Evolutionary conservation across 2,888 invertebrate species (phyloP).

Genomic region (Conus canariensis): DNA sequence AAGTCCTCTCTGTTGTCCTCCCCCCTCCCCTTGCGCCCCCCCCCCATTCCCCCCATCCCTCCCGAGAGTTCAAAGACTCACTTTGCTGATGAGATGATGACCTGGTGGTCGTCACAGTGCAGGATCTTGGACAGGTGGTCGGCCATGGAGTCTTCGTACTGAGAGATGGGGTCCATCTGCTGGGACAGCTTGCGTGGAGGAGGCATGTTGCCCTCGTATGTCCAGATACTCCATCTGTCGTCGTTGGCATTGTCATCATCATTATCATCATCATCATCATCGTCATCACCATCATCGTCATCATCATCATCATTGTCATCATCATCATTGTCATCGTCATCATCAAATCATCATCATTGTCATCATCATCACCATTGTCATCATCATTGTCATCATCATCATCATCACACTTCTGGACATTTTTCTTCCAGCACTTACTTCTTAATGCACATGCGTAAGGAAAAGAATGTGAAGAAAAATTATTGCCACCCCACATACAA

Average conservation of each 20-base stretch:
- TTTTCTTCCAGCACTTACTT: too few relatives aligned
- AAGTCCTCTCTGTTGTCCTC: background rate
- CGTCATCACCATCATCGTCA: too few relatives aligned
- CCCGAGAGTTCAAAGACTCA: constrained; percentile 72
- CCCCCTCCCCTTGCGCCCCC: background rate
- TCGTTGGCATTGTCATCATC: too few relatives aligned
- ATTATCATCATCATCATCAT: too few relatives aligned
- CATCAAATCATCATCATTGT: too few relatives aligned
- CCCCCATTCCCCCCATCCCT: background rate
- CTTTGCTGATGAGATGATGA: constrained; percentile 87
- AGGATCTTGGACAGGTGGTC: constrained; percentile 91
- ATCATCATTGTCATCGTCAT: too few relatives aligned
- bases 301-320: too few relatives aligned
- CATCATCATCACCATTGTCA: too few relatives aligned
- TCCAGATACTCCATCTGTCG: constrained; percentile 94
- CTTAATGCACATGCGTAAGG: constrained; percentile 25
- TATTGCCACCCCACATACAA: background rate
- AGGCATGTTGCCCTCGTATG: constrained; percentile 83
- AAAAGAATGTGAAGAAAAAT: too few relatives aligned
- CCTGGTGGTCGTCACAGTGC: constrained; percentile 88
- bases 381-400: too few relatives aligned
- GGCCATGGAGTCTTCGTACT: constrained; percentile 88
- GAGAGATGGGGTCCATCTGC: constrained; percentile 82
- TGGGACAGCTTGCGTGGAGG: constrained; percentile 75
- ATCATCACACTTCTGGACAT: too few relatives aligned